These are phyloP conservation scores for Andrena bicolor DNA, from an alignment of 2,888 invertebrate genomes.

Conservation along the genomic window DNA sequence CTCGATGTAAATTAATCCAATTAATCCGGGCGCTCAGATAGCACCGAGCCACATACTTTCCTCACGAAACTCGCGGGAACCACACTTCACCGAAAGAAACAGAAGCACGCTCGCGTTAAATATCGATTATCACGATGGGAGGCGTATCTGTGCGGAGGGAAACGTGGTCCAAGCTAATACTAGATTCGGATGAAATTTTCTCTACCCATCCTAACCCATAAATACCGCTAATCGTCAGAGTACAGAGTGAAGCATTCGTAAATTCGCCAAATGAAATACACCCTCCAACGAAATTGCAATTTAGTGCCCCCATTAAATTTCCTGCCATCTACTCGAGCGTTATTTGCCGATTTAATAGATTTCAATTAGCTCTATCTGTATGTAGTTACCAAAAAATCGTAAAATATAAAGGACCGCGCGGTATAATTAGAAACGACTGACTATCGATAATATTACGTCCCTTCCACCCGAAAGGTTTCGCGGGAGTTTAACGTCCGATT, in stretches of 20 bases:
- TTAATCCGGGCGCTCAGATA: conserved; percentile 69
- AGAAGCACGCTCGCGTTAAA: conserved; percentile 14
- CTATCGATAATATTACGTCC: conserved; percentile 15
- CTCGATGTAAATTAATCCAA: conserved; percentile 72
- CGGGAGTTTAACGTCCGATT: conserved; percentile 45
- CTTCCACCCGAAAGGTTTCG: conserved; percentile 2
- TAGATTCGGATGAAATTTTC: no score
- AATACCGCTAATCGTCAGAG: not conserved
- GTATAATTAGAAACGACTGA: conserved; percentile 9
- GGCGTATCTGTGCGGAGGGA: conserved; percentile 22
- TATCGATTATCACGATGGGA: not conserved
- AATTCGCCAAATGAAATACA: not conserved
- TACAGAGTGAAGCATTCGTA: not conserved
- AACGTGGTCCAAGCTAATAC: conserved; percentile 19
- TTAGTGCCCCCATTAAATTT: no score
- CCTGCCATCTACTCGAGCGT: no score
- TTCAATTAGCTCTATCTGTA: not conserved
- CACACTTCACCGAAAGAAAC: conserved; percentile 58
- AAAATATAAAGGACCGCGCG: not conserved
- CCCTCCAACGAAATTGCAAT: no score
- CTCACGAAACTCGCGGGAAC: conserved; percentile 58
- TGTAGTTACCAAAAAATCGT: not conserved
- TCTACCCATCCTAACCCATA: no score
- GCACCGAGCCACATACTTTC: conserved; percentile 72
- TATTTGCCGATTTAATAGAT: no score